Base-by-base conservation (phyloP, 2,113 vertebrate genomes). In the Pollimyrus isidori region DNA sequence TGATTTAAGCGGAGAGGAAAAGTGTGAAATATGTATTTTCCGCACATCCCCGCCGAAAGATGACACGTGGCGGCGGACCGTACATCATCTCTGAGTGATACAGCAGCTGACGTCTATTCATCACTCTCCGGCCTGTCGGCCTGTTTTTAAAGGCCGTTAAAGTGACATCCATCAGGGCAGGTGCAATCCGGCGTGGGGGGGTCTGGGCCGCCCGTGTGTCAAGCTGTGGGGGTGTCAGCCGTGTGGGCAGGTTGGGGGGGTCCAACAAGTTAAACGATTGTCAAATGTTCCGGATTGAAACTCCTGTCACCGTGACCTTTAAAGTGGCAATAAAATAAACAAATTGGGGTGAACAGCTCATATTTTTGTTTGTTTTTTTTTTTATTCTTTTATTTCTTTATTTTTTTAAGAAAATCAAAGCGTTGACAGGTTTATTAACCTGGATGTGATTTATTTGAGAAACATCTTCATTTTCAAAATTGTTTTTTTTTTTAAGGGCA, bases 371-470 rank as follows among this genome's bases (percentile, higher is more conserved):
- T 92, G 91, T 89, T 35, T 35, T 35, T n/a, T 91, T 62, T 87
- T 87, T 90, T 87, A 91, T 17, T 23, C 89, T 87, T 86, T 88
- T 76, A 91, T 91, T 87, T 91, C 11, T 26, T 89, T 88, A 62
- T 88, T 62, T 91, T 91, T 91, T 85, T 90, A 56, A 89, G 65
- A 92, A 93, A 92, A 92, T 91, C 86, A 91, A 92, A 90, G 53
- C 42, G 35, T 91, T 91, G 93, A 94, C 94, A 94, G 92, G 92
- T 94, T 94, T 94, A 94, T 94, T 94, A 93, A 94, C 90, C 91
- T 10, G 4, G 19, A 80, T 30, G 88, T 93, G 94, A 94, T 94
- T 94, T 94, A 93, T 93, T 93, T 88, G n/a, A 84, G 76, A 83
- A 92, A 89, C 88, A 89, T 89, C 88, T 93, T 92, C 91, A 93